Conservation (phyloP, 2,888 invertebrate species). For the Euplexia lucipara region DNA sequence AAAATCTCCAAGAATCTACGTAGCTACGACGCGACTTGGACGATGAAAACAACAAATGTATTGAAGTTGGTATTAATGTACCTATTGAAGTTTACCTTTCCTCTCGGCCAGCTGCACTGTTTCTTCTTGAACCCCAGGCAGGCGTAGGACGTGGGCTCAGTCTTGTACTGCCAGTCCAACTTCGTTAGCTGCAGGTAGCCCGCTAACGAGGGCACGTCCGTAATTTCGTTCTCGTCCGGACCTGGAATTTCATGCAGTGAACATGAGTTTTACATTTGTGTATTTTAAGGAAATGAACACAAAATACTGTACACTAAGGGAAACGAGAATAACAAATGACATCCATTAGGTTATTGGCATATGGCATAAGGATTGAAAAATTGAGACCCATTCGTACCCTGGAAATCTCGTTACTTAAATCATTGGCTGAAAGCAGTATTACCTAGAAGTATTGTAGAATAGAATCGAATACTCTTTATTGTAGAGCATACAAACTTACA, state of each 20-base stretch:
- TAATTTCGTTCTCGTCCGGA: slow-evolving; percentile 96
- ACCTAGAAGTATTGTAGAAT: too few species aligned
- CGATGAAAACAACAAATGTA: background rate
- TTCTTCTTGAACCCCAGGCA: slow-evolving; percentile 96
- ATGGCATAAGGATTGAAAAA: too few species aligned
- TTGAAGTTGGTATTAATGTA: too few species aligned
- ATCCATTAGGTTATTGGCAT: too few species aligned
- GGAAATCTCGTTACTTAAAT: too few species aligned
- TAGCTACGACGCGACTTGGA: too few species aligned
- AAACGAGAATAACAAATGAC: too few species aligned
- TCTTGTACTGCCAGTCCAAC: slow-evolving; percentile 97
- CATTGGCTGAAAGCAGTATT: too few species aligned
- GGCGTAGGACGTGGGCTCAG: slow-evolving; percentile 95
- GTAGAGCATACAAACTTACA: too few species aligned
- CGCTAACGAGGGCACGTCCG: slow-evolving; percentile 96
- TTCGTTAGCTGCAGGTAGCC: slow-evolving; percentile 96
- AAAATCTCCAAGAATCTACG: too few species aligned
- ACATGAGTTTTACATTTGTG: slow-evolving; percentile 23
- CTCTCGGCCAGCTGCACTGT: slow-evolving; percentile 97
- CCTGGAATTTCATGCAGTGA: slow-evolving; percentile 86
- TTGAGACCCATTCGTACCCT: too few species aligned
- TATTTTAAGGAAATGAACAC: background rate
- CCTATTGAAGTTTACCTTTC: slow-evolving; percentile 92
- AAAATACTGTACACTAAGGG: background rate
- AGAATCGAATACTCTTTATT: too few species aligned